Conservation (phyloP, 1,140 invertebrate species). For the Pectinophora gossypiella region DNA sequence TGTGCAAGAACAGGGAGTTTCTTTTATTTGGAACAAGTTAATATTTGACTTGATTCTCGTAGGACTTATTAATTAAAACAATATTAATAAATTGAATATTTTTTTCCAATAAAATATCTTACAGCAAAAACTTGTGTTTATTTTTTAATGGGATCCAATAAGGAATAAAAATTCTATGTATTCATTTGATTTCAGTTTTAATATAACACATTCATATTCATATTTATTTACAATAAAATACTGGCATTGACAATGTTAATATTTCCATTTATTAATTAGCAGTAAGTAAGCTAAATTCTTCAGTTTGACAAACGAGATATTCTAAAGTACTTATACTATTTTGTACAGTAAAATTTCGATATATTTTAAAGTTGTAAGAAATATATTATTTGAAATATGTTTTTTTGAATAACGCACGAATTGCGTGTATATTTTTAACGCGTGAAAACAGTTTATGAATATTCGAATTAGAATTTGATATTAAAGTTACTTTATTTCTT, state of each 20-base stretch:
- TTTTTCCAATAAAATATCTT: slow-evolving; percentile 56
- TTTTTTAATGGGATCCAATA: slow-evolving; percentile 4
- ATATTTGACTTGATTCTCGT: slow-evolving; percentile 36
- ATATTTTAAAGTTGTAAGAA: background rate
- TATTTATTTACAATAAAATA: slow-evolving; percentile 74
- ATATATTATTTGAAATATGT: too few species aligned
- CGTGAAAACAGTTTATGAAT: too few species aligned
- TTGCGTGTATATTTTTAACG: too few species aligned
- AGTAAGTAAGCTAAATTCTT: slow-evolving; percentile 31
- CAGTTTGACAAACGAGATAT: background rate
- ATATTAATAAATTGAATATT: slow-evolving; percentile 42
- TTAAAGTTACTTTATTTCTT: slow-evolving; percentile 18
- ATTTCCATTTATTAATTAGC: slow-evolving; percentile 37
- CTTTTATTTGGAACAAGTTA: slow-evolving; percentile 42
- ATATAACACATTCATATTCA: slow-evolving; percentile 52
- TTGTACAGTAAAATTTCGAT: slow-evolving; percentile 28
- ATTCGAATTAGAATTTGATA: too few species aligned
- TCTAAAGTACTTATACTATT: slow-evolving; percentile 29
- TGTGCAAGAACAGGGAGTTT: slow-evolving; percentile 55
- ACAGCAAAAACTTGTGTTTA: slow-evolving; percentile 19
- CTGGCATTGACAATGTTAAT: slow-evolving; percentile 60
- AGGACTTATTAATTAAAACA: slow-evolving; percentile 41
- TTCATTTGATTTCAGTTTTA: slow-evolving; percentile 59
- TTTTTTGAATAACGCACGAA: too few species aligned
- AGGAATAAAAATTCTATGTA: slow-evolving; percentile 36